Conservation (phyloP, 2,888 invertebrate genomes). For the Caenorhabditis afra region DNA sequence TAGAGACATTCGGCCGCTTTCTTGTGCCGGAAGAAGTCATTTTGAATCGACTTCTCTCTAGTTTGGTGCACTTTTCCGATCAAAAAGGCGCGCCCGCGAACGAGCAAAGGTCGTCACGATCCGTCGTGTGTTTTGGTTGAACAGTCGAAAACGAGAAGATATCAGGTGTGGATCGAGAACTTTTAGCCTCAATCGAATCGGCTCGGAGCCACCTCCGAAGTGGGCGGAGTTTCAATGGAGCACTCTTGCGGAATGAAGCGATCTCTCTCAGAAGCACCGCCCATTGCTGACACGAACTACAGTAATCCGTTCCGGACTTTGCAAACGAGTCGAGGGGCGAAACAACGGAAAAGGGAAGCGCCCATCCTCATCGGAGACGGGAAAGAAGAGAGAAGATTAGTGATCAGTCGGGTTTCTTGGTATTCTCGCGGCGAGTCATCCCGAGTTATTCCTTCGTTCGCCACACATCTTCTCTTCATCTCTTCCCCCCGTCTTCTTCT, state of each 20-base stretch:
- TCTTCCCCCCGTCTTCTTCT: conserved; percentile 2
- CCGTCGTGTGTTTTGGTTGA: conserved; percentile 7
- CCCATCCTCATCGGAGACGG: not conserved
- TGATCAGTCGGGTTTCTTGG: conserved; percentile 33
- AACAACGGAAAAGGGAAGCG: not conserved
- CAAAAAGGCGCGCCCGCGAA: no score
- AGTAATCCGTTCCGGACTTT: conserved; percentile 1
- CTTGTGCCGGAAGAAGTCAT: conserved; percentile 2
- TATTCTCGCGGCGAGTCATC: conserved; percentile 22
- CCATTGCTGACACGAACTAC: not conserved
- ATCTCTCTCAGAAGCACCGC: no score
- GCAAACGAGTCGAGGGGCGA: conserved; percentile 22
- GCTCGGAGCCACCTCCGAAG: no score
- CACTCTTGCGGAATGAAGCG: no score
- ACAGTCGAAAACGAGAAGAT: not conserved
- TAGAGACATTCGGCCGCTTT: not conserved
- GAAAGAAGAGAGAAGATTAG: conserved; percentile 16
- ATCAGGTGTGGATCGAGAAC: no score
- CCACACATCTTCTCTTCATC: conserved; percentile 16
- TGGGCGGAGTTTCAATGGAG: no score
- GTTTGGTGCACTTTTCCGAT: conserved; percentile 14
- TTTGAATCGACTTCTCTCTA: conserved; percentile 1
- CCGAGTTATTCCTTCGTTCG: conserved; percentile 41
- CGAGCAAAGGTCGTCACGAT: conserved; percentile 11
- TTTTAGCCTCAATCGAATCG: no score